A percentile compares a stretch with the other conserved stretches of the same genome.
Evolutionary conservation across 2,888 invertebrate genomes (phyloP).

Genomic region (Apeira syringaria): DNA sequence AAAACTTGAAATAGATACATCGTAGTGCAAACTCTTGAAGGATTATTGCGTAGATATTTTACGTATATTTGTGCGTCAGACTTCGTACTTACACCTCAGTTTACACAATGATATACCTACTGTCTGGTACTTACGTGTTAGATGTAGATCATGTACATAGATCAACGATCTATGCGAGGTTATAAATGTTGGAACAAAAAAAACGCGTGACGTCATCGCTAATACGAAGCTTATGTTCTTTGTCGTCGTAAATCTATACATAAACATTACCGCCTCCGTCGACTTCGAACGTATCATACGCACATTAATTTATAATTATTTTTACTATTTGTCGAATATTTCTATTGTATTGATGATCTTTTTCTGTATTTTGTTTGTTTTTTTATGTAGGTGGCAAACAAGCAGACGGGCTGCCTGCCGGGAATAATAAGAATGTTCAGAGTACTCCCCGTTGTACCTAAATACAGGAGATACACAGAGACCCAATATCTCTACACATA

Average conservation of each 20-base stretch:
- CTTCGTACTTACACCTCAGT: constrained; percentile 32
- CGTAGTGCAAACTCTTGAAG: constrained; percentile 13
- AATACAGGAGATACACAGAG: too few relatives aligned
- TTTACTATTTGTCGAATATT: too few relatives aligned
- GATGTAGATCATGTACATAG: constrained; percentile 55
- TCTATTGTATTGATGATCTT: too few relatives aligned
- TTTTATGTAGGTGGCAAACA: too few relatives aligned
- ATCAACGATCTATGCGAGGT: constrained; percentile 52
- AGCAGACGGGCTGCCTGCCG: too few relatives aligned
- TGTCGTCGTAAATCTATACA: constrained; percentile 32
- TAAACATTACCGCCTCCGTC: constrained; percentile 21
- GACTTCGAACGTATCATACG: neutral
- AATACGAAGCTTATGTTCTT: constrained; percentile 32
- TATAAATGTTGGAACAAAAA: constrained; percentile 43
- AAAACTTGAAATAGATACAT: constrained; percentile 3
- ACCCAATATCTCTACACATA: too few relatives aligned
- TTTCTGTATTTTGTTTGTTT: too few relatives aligned
- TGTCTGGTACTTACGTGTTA: constrained; percentile 38
- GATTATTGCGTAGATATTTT: constrained; percentile 19
- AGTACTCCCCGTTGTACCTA: too few relatives aligned
- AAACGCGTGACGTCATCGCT: constrained; percentile 36
- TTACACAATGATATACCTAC: constrained; percentile 27
- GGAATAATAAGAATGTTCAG: too few relatives aligned
- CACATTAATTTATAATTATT: neutral
- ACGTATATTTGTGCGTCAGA: constrained; percentile 39